Conservation (phyloP, 2,113 vertebrate genomes). For the Melanocharis versteri region DNA sequence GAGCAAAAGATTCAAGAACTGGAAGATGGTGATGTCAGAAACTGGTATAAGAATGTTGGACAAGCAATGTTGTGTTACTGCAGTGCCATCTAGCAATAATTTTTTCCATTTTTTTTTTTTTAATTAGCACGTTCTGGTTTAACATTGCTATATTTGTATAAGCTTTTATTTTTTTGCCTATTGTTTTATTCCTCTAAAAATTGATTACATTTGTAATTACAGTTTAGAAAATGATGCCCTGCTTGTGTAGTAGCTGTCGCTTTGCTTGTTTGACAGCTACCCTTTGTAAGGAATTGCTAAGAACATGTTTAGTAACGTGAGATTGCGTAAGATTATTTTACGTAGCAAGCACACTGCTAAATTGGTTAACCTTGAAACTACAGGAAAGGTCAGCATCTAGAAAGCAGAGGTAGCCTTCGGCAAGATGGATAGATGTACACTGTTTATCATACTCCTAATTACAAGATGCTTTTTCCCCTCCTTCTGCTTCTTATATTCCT, state of each 20-base stretch:
- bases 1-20: conserved; percentile 69
- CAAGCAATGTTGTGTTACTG: background rate
- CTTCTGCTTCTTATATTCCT: background rate
- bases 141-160: background rate
- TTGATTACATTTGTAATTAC: background rate
- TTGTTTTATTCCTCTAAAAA: background rate
- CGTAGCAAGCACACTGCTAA: background rate
- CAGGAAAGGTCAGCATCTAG: conserved; percentile 22
- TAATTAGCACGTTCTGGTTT: background rate
- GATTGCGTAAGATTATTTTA: conserved; percentile 24
- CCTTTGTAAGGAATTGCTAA: background rate
- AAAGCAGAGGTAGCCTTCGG: background rate
- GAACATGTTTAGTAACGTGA: conserved; percentile 46
- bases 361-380: conserved; percentile 23
- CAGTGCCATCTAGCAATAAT: background rate
- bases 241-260: background rate
- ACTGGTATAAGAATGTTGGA: conserved; percentile 64
- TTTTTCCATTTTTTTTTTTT: background rate
- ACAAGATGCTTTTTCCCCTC: accelerated
- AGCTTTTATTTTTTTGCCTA: background rate
- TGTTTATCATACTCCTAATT: background rate
- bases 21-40: conserved; percentile 73
- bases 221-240: background rate
- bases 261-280: background rate
- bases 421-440: background rate